Evolutionary conservation across 2,113 vertebrate species (phyloP), one percentile per base, ranked within the genome.

Genomic region (Notarius lentiginosus): DNA sequence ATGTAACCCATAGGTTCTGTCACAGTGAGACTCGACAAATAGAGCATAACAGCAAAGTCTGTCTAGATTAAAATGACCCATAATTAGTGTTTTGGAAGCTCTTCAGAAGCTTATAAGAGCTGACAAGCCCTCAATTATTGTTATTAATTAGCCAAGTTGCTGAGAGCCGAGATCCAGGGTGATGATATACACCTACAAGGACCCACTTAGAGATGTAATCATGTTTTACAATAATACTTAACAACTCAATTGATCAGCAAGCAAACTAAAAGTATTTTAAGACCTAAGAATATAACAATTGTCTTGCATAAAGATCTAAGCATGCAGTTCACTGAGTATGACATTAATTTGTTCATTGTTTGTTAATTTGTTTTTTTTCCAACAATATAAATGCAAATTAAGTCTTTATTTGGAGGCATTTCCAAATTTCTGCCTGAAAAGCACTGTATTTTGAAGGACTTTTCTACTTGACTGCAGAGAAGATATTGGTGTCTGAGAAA

Each of bases 41-140:
- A 17, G 24, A 51, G 7, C 56, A 34, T 65, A 41, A 10, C 84
- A 55, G 18, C 20, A 80, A 86, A 86, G 17, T 11, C n/a, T 20
- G 61, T 11, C 75, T 55, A n/a, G 24, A 20, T 73, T 81, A 27
- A 66, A 73, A 86, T 86, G 55, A 81, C 30, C 30, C 34, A 12
- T 47, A 9, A 60, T 86, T 86, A 82, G 22, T 60, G 79, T 82
- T 66, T 61, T 17, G 17, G 65, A 60, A 22, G 85, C 53, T 73
- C 1, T 41, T 41, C 41, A 41, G 41, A 41, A 41, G 41, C 41
- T 60, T 56, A 86, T 70, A 80, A 10, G 77, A 58, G 34, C 24
- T 73, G 65, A 82, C 77, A 58, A 51, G 41, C 22, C 85, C 53
- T 86, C 68, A 72, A 73, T 86, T 65, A 77, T 51, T 76, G 72